Conservation (phyloP, 2,113 vertebrate species). For the Halcyon senegalensis region DNA sequence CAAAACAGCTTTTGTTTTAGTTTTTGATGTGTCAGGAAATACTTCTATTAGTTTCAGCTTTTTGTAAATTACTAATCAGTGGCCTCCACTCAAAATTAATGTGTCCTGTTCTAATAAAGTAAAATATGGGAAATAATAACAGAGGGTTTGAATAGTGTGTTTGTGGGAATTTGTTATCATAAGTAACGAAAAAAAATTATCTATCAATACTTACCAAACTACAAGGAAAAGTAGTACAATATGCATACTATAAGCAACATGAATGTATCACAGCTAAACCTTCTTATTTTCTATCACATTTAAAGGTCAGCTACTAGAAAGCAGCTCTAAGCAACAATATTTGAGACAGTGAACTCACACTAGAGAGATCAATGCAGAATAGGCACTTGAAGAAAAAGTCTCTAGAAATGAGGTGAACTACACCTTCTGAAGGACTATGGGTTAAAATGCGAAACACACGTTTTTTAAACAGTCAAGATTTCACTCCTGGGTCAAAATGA, state of each 20-base stretch:
- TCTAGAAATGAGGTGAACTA: neutral
- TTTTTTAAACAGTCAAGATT: neutral
- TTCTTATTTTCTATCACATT: neutral
- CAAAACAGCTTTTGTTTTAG: neutral
- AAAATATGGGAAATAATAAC: neutral
- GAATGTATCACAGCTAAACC: neutral
- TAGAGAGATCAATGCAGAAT: neutral
- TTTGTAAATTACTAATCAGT: neutral
- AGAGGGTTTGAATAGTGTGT: neutral
- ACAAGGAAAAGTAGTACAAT: neutral
- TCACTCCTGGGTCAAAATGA: neutral
- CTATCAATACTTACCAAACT: constrained; percentile 27
- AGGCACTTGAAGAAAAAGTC: neutral
- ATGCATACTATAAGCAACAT: neutral
- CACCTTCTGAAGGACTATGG: neutral
- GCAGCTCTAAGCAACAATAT: neutral
- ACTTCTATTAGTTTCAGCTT: neutral
- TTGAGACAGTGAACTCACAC: neutral
- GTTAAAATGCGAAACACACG: neutral
- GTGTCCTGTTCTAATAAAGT: neutral
- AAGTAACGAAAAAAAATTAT: neutral
- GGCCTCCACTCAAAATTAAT: neutral
- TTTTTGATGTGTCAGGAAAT: neutral
- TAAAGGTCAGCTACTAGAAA: neutral
- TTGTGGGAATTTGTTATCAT: neutral